Evolutionary conservation across 2,888 invertebrate genomes (phyloP), one percentile per base, ranked within the genome.

Genomic region (Catotricha subobsoleta): DNA sequence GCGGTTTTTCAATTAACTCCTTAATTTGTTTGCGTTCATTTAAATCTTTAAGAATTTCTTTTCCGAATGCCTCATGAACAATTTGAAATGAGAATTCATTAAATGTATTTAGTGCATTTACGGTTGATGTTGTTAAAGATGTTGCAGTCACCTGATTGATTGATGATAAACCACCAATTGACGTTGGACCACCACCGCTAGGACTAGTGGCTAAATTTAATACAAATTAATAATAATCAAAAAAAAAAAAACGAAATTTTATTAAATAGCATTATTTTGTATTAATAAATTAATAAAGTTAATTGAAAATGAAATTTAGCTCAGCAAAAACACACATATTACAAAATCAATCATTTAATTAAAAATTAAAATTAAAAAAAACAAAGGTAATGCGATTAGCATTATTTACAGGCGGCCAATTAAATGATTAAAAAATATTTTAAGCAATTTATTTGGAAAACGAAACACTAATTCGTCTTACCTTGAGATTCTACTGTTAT

Each of bases 31-130:
- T 53, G 46, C 59, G 54, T 9, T 50, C 52, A 8, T 48, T 45
- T 13, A 59, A 49, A 44, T 60, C 58, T 7, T 50, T 48, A 52
- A 59, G 52, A 20, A 61, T 51, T 31, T 53, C 43, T 25, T 49
- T 43, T 9, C 56, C 54, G 46, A 54, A 56, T 29, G 46, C 47
- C 42, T 62, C 59, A 37, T 62, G 61, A n/a, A 47, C 42, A 29
- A 28, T 43, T 29, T 33, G 23, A 47, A 48, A 48, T 20, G 40
- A 37, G 33, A 38, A 42, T n/a, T 42, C 40, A 13, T 43, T 40
- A n/a, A 18, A 9, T 10, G 20, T 13, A 31, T 18, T 27, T 16
- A 15, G 18, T 38, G 23, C 9, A 16, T 21, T 40, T 19, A 3
- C 6, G 10, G 15, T 27, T 25, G 35, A 28, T 34, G 27, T 27